Base-by-base conservation (phyloP, 2,888 invertebrate species). In the Stratiomys singularior region DNA sequence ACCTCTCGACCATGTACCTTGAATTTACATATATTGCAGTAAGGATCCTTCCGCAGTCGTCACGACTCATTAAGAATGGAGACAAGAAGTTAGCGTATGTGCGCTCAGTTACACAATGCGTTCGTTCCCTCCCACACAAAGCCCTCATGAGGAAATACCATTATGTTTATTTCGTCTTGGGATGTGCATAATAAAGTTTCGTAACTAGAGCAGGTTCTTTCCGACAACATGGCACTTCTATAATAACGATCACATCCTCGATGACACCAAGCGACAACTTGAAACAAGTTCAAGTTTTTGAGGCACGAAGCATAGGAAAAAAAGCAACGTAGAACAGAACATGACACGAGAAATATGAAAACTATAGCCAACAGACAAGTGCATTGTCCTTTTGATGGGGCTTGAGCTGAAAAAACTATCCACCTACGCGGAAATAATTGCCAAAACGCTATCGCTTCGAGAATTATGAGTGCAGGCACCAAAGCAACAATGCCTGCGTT, bases 361-460 rank as follows among this genome's bases (percentile, higher is more conserved):
- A 69, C 47, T 47, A 47, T 69, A 47, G 69, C 72, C 72, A 28
- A 30, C 56, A 72, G 72, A 72, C 72, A 69, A 69, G 69, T 47
- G 69, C 69, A 69, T 69, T 69, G 69, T 69, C 69, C 69, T 46
- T 25, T n/a, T 23, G 56, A 72, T 58, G 56, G 28, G 56, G 13
- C 72, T 18, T 15, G 60, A 15, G 37, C 44, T 52, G 52, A 28
- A 74, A 44, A 74, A 74, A 74, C 60, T 37, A 74, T 74, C 37
- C 74, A 74, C 21, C 74, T 69, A 69, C 74, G 60, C 58, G 74
- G 74, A 74, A 74, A 74, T 74, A 74, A 74, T 74, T 74, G 60
- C 74, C 74, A 74, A 72, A 74, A 58, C 13, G 74, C 74, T 60
- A 7, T 60, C 60, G 18, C 23, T 23, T 47, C 58, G 23, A 37